These are phyloP conservation scores for Gadus chalcogrammus DNA, from an alignment of 2,113 vertebrate genomes.

Conservation along the genomic window DNA sequence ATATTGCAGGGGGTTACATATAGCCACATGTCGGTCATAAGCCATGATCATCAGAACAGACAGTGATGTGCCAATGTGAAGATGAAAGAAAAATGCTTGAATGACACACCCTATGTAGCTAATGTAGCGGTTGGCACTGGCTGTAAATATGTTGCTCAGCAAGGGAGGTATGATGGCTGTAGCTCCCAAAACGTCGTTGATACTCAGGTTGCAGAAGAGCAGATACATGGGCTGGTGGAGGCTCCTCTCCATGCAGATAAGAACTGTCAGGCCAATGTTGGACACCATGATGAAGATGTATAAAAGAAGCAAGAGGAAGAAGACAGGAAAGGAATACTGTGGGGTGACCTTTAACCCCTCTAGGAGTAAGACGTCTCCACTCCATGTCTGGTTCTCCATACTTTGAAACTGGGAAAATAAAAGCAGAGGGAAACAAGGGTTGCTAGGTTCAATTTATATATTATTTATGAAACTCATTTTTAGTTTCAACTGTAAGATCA, in stretches of 20 bases:
- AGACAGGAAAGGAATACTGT: conserved; percentile 13
- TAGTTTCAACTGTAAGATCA: no score
- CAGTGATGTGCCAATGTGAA: conserved; percentile 20
- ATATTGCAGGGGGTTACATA: conserved; percentile 59
- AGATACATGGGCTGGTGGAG: conserved; percentile 70
- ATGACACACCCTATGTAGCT: conserved; percentile 42
- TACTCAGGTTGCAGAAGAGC: conserved; percentile 61
- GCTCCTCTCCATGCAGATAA: conserved; percentile 44
- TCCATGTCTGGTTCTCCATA: conserved; percentile 54
- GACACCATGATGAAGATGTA: conserved; percentile 50
- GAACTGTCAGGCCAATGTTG: conserved; percentile 45
- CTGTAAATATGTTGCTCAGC: conserved; percentile 37
- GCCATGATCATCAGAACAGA: conserved; percentile 67
- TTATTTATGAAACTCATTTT: no score
- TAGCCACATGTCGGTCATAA: conserved; percentile 65
- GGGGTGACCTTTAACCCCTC: conserved; percentile 51
- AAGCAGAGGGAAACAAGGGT: no score
- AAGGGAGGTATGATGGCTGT: conserved; percentile 44
- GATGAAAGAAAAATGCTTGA: conserved; percentile 62
- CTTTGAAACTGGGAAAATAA: not conserved
- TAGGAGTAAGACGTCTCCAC: conserved; percentile 25
- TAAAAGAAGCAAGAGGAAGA: conserved; percentile 46
- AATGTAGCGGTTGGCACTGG: conserved; percentile 17
- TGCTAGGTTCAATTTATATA: no score
- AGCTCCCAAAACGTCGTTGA: conserved; percentile 52